phyloP scores from a whole-genome alignment of 2,888 invertebrate species.

The Lypha dubia region DNA sequence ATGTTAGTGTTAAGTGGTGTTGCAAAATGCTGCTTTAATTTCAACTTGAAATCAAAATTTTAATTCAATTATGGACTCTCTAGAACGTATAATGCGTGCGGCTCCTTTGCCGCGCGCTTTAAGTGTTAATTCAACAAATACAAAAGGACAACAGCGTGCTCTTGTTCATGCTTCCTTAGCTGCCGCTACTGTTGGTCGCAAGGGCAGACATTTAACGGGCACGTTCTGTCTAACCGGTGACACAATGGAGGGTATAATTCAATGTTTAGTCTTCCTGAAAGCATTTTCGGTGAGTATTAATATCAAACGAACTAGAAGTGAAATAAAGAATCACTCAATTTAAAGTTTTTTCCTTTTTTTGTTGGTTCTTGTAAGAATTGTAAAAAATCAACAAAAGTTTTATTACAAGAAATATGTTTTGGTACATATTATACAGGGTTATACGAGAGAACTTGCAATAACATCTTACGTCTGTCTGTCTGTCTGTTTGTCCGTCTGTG shows the following conservation, averaged over 20 bases:
- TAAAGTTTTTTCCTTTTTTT: not conserved
- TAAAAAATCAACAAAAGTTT: not conserved
- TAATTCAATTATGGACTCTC: slow-evolving; percentile 88
- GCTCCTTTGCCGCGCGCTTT: slow-evolving; percentile 88
- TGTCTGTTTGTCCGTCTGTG: not conserved
- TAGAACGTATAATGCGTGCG: slow-evolving; percentile 91
- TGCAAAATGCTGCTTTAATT: slow-evolving; percentile 3
- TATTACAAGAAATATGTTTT: not conserved
- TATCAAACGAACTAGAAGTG: not conserved
- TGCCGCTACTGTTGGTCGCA: slow-evolving; percentile 88
- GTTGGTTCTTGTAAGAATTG: too few relatives aligned
- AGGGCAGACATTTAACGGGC: slow-evolving; percentile 92
- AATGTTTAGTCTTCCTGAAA: slow-evolving; percentile 95
- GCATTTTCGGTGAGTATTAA: slow-evolving; percentile 93
- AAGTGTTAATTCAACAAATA: slow-evolving; percentile 79
- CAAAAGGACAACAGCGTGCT: slow-evolving; percentile 86
- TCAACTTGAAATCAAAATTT: slow-evolving; percentile 35
- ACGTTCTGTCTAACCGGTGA: slow-evolving; percentile 95
- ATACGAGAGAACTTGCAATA: not conserved
- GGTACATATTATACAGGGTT: too few relatives aligned
- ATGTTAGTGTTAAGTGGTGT: slow-evolving; percentile 25
- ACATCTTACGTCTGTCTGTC: not conserved
- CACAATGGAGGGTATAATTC: slow-evolving; percentile 96
- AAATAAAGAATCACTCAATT: not conserved
- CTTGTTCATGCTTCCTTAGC: slow-evolving; percentile 91